Percentiles rank a stretch among this genome's conserved stretches.
phyloP scores from a whole-genome alignment of 2,113 vertebrate species.

The Progne subis region DNA sequence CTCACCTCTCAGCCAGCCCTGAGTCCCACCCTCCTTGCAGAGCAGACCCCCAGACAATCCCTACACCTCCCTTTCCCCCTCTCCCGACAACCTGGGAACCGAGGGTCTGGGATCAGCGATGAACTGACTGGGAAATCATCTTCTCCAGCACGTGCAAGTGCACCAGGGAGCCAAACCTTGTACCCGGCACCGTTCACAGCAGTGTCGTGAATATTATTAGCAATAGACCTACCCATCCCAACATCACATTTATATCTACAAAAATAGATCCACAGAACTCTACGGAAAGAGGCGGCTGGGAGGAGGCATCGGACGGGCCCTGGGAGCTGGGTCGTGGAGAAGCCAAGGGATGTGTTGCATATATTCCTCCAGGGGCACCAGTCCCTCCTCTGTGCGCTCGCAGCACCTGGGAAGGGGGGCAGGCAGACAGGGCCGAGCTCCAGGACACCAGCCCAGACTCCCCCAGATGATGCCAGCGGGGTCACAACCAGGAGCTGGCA shows the following conservation, averaged over 20 bases:
- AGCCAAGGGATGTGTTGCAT: constrained; percentile 29
- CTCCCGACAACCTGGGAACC: not conserved
- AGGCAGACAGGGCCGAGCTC: not conserved
- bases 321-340: not conserved
- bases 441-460: accelerated
- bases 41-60: not conserved
- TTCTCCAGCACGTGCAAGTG: constrained; percentile 56
- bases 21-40: not conserved
- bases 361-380: not conserved
- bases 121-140: constrained; percentile 13
- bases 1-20: not conserved
- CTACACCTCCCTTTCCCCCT: not conserved
- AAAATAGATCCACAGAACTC: constrained; percentile 79
- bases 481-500: not conserved
- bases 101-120: constrained; percentile 34
- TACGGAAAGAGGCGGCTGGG: constrained; percentile 42
- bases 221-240: constrained; percentile 59
- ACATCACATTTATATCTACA: constrained; percentile 71
- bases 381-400: not conserved
- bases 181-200: constrained; percentile 75
- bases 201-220: constrained; percentile 68
- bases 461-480: accelerated
- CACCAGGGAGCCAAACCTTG: constrained; percentile 65
- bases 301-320: not conserved
- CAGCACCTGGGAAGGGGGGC: not conserved